Conservation (phyloP, 1,140 invertebrate species). For the Atta colombica region DNA sequence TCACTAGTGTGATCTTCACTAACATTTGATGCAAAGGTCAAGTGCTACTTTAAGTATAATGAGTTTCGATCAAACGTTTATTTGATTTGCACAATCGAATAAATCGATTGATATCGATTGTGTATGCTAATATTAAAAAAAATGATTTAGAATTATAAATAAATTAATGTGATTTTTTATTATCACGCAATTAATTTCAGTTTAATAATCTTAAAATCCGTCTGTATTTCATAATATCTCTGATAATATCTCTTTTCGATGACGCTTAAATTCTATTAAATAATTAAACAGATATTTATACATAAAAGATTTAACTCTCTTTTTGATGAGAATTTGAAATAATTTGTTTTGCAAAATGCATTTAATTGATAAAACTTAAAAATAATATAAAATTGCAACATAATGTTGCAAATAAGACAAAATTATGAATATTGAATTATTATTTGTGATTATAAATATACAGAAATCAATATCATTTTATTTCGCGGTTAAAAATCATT, state of each 20-base stretch:
- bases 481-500: neutral
- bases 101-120: neutral
- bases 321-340: neutral
- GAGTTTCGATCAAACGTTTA: neutral
- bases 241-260: neutral
- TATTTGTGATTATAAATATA: neutral
- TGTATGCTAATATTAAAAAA: neutral
- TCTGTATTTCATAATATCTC: neutral
- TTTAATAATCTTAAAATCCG: neutral
- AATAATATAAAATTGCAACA: neutral
- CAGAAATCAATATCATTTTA: neutral
- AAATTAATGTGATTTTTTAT: neutral
- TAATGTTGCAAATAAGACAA: neutral
- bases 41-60: neutral
- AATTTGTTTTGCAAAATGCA: neutral
- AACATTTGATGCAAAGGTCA: conserved; percentile 54
- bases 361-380: conserved; percentile 12
- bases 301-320: neutral
- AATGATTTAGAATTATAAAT: conserved; percentile 1
- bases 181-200: neutral
- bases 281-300: neutral
- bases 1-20: conserved; percentile 1
- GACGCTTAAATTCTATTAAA: conserved; percentile 1
- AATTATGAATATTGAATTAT: neutral
- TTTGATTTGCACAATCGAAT: conserved; percentile 3